Base-by-base conservation (phyloP, 1,140 invertebrate species). In the Drosophila ironensis region DNA sequence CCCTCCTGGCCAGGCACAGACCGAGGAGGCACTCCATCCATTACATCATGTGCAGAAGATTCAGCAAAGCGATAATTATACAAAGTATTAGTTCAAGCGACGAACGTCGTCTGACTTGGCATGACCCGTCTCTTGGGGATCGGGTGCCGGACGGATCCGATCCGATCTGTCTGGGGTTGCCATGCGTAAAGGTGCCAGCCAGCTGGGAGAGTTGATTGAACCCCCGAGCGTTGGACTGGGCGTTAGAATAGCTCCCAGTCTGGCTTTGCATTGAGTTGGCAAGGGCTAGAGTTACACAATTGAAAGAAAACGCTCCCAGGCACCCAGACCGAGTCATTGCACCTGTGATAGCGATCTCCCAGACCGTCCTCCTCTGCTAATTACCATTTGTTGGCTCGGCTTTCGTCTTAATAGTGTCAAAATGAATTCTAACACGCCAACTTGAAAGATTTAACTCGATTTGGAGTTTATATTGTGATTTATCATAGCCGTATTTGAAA, bases 31-130 rank as follows among this genome's bases (percentile, higher is more conserved):
- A 60, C 56, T 60, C 56, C 40, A 53, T 66, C 30, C 30, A 33
- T 33, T 57, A 53, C 54, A 72, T 56, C 41, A 71, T 61, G 48
- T 72, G 52, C 68, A 84, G 63, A 51, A 77, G 76, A 81, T 81
- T 33, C 76, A 75, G 76, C 74, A 86, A 86, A 75, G 80, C 81
- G 80, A 86, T 86, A 86, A 86, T 86, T 86, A 86, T 72, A 86
- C 71, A 57, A 80, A 73, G 74, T 84, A 84, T 84, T 82, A 84
- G 63, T 74, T 84, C 47, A 84, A 67, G 60, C 57, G 60, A 63
- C 30, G 57, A 64, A 57, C 42, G 42, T n/a, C n/a, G n/a, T 68
- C 57, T 80, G 80, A 80, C 74, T 86, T 61, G 76, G 72, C 80
- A 80, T 87, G 67, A 86, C 80, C 80, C 71, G 67, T 47, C 61